These are phyloP conservation scores for Apogon hyalosoma DNA, from an alignment of 2,797 vertebrate genomes.

Conservation along the genomic window DNA sequence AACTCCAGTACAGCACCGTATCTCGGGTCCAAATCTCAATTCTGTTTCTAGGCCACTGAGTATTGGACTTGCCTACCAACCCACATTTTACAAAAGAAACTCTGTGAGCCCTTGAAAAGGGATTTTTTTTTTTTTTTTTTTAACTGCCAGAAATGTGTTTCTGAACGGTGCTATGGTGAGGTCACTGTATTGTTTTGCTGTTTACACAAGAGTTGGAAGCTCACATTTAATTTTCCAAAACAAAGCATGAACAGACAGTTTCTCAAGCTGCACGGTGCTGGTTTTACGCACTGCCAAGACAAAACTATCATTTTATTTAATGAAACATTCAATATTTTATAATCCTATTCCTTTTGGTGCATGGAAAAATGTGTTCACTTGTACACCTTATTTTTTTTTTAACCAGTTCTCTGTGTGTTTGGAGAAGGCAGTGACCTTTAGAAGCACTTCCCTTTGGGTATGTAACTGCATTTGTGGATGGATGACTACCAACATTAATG, in stretches of 20 bases:
- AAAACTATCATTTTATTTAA: conserved; percentile 25
- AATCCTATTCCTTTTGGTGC: conserved; percentile 5
- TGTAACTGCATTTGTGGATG: conserved; percentile 7
- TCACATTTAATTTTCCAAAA: not conserved
- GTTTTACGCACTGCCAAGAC: conserved; percentile 6
- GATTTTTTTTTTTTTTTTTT: conserved; percentile 28
- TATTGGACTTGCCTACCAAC: conserved; percentile 38
- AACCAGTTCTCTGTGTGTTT: conserved; percentile 13
- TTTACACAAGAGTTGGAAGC: conserved; percentile 27
- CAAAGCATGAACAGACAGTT: not conserved
- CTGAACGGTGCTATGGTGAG: conserved; percentile 23
- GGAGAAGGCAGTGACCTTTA: conserved; percentile 25
- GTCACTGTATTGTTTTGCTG: conserved; percentile 28
- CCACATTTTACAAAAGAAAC: conserved; percentile 32
- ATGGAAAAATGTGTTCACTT: not conserved
- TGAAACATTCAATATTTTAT: conserved; percentile 24
- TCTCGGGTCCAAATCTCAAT: conserved; percentile 15
- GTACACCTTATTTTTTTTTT: not conserved
- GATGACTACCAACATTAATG: conserved; percentile 20
- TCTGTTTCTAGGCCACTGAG: conserved; percentile 38
- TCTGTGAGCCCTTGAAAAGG: conserved; percentile 57
- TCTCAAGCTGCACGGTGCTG: not conserved
- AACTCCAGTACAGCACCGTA: not conserved
- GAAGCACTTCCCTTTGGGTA: conserved; percentile 9
- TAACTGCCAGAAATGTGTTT: conserved; percentile 35